Evolutionary conservation across 2,888 invertebrate genomes (phyloP).

Genomic region (Artemia sp.): DNA sequence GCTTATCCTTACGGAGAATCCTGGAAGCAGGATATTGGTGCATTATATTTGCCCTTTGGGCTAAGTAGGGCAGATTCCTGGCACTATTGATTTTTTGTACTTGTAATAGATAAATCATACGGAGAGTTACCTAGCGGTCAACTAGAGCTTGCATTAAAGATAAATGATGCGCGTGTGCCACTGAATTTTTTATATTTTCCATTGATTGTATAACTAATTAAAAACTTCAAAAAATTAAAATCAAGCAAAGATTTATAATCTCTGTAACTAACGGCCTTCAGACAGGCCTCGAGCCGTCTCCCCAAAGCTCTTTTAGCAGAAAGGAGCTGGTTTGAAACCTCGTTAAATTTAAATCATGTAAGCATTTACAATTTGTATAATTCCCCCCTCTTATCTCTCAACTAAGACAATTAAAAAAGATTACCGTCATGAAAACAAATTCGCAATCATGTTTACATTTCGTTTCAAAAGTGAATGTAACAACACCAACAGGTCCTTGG

Average conservation of each 20-base stretch:
- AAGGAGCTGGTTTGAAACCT: no score
- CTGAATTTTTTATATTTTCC: not conserved
- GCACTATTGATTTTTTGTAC: not conserved
- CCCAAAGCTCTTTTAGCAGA: no score
- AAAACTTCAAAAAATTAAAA: slow-evolving; percentile 17
- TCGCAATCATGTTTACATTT: slow-evolving; percentile 37
- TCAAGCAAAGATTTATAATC: slow-evolving; percentile 19
- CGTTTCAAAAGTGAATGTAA: slow-evolving; percentile 39
- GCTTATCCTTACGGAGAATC: no score
- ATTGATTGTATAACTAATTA: slow-evolving; percentile 11
- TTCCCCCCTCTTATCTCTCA: no score
- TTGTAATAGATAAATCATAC: not conserved
- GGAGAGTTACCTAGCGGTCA: not conserved
- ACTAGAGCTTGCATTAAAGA: not conserved
- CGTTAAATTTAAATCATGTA: no score
- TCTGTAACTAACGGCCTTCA: no score
- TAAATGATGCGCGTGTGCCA: not conserved
- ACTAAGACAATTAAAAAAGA: not conserved
- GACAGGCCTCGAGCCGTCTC: no score
- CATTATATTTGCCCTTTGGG: slow-evolving; percentile 15
- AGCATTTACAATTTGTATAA: no score
- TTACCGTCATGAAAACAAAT: slow-evolving; percentile 38
- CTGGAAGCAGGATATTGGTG: no score
- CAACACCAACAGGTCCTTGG: slow-evolving; percentile 32
- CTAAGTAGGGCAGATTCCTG: not conserved